A percentile compares a stretch with the other conserved stretches of the same genome.
phyloP scores from a whole-genome alignment of 2,797 vertebrate genomes.

The Anolis apletophallus region DNA sequence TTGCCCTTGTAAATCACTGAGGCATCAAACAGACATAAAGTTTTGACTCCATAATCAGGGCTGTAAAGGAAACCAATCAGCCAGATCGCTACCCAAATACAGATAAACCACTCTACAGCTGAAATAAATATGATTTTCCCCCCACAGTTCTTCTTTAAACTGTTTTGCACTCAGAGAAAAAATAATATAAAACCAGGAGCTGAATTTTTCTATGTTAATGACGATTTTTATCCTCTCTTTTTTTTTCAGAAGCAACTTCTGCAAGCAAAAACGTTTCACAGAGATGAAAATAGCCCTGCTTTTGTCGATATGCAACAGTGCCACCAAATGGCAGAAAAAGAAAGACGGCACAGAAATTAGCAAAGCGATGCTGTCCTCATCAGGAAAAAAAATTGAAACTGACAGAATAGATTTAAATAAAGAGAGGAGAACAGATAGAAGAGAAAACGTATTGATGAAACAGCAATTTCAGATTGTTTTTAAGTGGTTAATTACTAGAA shows the following conservation, averaged over 20 bases:
- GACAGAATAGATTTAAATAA: background rate
- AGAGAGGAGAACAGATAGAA: background rate
- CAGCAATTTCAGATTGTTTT: background rate
- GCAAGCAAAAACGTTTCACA: background rate
- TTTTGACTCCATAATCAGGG: background rate
- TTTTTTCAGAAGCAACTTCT: background rate
- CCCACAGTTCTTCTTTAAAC: background rate
- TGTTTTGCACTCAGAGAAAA: background rate
- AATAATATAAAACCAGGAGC: background rate
- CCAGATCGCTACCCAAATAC: no score
- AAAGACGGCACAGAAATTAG: background rate
- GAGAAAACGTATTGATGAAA: background rate
- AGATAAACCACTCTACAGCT: no score
- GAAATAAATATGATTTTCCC: background rate
- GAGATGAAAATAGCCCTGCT: background rate
- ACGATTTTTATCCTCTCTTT: background rate
- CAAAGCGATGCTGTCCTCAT: background rate
- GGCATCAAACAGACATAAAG: background rate
- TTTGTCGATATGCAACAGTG: conserved; percentile 36
- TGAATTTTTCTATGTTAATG: background rate
- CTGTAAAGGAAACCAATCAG: no score
- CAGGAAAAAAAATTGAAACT: background rate
- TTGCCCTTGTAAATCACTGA: background rate
- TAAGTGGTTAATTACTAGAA: no score
- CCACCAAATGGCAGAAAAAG: conserved; percentile 32